Conservation (phyloP, 2,888 invertebrate species). For the Agrochola litura region DNA sequence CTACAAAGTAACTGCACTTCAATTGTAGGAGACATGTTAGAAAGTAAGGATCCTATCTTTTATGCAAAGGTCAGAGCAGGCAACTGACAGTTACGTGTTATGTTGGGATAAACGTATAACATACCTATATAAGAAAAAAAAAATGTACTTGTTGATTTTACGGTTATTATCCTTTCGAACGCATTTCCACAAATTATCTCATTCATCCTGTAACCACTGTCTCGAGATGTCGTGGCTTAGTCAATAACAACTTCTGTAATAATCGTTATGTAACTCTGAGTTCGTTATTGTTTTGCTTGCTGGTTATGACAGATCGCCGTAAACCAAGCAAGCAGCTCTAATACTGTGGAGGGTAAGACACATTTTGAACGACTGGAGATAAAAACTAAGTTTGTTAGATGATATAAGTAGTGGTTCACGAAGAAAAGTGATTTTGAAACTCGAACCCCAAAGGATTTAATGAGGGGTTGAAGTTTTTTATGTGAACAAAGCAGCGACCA, state of each 20-base stretch:
- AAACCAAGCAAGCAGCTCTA: neutral
- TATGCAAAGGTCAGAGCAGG: neutral
- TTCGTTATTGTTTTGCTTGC: slow-evolving; percentile 15
- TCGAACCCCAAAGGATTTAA: slow-evolving; percentile 4
- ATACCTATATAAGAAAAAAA: neutral
- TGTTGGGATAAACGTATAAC: neutral
- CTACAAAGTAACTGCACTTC: neutral
- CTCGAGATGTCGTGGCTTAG: neutral
- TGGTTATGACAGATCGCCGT: slow-evolving; percentile 21
- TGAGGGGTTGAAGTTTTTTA: slow-evolving; percentile 4
- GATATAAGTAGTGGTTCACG: neutral
- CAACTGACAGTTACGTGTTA: neutral
- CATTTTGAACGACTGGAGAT: neutral
- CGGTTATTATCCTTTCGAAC: neutral
- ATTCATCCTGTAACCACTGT: neutral
- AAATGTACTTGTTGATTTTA: neutral
- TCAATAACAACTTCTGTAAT: slow-evolving; percentile 2
- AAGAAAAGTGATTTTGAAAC: slow-evolving; percentile 32
- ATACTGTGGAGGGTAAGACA: neutral
- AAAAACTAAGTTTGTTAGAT: slow-evolving; percentile 8
- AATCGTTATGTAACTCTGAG: slow-evolving; percentile 2
- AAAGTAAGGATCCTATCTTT: neutral
- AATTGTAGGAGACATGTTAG: neutral
- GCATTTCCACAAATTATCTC: neutral
- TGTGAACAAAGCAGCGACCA: neutral